Conservation (phyloP, 2,113 vertebrate species). For the Apaloderma vittatum region DNA sequence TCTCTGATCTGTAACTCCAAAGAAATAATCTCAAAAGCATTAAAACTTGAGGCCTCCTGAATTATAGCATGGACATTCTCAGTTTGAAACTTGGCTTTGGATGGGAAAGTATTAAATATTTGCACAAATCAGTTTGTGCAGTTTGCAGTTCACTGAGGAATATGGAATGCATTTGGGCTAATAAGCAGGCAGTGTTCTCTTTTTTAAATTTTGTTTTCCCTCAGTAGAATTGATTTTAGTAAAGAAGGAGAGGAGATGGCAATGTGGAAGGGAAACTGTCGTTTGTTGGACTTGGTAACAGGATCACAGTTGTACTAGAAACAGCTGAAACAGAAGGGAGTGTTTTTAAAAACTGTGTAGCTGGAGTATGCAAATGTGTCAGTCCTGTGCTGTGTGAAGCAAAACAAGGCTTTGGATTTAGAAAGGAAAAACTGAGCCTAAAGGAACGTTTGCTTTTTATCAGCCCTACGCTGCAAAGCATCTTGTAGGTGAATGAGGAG, state of each 20-base stretch:
- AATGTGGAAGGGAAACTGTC: not conserved
- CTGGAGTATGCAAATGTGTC: not conserved
- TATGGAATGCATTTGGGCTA: not conserved
- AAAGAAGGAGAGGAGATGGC: not conserved
- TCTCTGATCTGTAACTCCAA: not conserved
- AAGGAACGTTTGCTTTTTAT: not conserved
- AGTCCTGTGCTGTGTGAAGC: not conserved
- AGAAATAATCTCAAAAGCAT: not conserved
- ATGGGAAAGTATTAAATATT: not conserved
- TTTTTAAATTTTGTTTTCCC: not conserved
- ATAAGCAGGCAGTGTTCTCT: not conserved
- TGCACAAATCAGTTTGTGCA: not conserved
- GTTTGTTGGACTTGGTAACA: not conserved
- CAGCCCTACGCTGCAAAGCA: not conserved
- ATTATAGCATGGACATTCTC: fast-evolving
- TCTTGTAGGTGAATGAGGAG: not conserved
- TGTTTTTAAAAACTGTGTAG: not conserved
- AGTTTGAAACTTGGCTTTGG: not conserved
- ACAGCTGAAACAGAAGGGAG: not conserved
- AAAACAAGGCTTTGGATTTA: not conserved
- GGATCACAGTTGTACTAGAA: not conserved
- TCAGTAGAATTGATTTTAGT: not conserved
- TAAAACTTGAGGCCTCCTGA: not conserved
- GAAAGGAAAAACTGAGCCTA: not conserved
- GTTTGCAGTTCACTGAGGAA: not conserved